A percentile compares a stretch with the other conserved stretches of the same genome.
Conservation (phyloP, 2,797 vertebrate genomes). For the Takifugu ocellatus region DNA sequence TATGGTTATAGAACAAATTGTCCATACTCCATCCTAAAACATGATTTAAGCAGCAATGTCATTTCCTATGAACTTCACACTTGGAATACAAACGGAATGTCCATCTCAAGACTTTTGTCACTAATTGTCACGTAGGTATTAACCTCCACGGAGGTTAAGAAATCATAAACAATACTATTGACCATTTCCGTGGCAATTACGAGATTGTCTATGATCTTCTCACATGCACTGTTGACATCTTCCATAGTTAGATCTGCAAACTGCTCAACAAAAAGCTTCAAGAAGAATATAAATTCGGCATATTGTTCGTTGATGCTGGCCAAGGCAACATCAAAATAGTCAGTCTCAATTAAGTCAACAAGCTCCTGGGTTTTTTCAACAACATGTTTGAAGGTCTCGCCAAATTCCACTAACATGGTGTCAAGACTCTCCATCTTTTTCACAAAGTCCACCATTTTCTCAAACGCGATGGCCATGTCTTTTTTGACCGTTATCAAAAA, state of each 20-base stretch:
- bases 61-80: constrained; percentile 58
- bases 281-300: constrained; percentile 28
- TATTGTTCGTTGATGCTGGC: constrained; percentile 48
- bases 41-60: constrained; percentile 45
- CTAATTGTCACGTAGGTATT: constrained; percentile 65
- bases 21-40: constrained; percentile 36
- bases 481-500: constrained; percentile 63
- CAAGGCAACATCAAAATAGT: constrained; percentile 67
- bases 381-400: constrained; percentile 56
- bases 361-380: constrained; percentile 71
- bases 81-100: constrained; percentile 74
- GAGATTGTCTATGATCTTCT: constrained; percentile 28
- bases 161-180: constrained; percentile 47
- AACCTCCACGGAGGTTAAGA: constrained; percentile 68
- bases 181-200: constrained; percentile 56
- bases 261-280: constrained; percentile 61
- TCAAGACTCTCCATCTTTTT: constrained; percentile 73
- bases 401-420: constrained; percentile 71
- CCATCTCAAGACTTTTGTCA: constrained; percentile 78
- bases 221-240: constrained; percentile 5
- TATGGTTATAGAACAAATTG: constrained; percentile 46
- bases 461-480: constrained; percentile 50
- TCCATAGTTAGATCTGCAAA: constrained; percentile 51
- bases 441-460: constrained; percentile 59
- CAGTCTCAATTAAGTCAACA: constrained; percentile 70